Evolutionary conservation across 2,888 invertebrate genomes (phyloP), one percentile per base, ranked within the genome.

Genomic region (Sipunculus nudus): DNA sequence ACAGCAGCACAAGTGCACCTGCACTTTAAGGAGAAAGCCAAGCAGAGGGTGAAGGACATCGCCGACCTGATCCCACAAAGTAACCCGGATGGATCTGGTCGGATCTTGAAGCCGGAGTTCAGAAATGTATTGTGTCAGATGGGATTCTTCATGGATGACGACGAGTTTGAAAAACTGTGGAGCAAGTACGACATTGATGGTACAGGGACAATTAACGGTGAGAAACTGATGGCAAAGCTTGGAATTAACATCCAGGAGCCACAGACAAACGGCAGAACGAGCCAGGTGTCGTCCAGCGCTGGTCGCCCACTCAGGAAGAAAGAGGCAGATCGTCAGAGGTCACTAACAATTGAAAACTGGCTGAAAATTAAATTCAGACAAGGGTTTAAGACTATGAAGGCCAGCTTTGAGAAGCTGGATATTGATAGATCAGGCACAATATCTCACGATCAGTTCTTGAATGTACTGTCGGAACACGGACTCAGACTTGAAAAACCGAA

Each of bases 81-180:
- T 49, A 78, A 78, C 61, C 78, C 80, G 0, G 81, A 79, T 3
- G 78, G 78, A n/a, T 59, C 78, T 3, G 75, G 76, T 5, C 67
- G 76, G 47, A 72, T 83, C 25, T 65, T 78, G 65, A 79, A 78
- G 61, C 75, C 79, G 25, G 81, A 83, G 59, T 74, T 83, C 55
- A 64, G 68, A 40, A 79, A 79, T 67, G 69, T 76, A 64, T 75
- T 82, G 28, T 75, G 75, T 61, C 75, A 74, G 58, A 75, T 81
- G 65, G 76, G 74, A 64, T 79, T 80, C 63, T 71, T 66, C 62
- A 78, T 82, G 78, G 78, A 79, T 29, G 78, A 78, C 32, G 67
- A 63, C 4, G 82, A 83, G 65, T 81, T 81, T 61, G 79, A 82
- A n/a, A 80, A 78, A 63, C 74, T 83, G 4, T 82, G 81, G 81